These are phyloP conservation scores for Temnopleurus reevesii DNA, from an alignment of 53 echinoderm and acorn worm genomes.

Conservation along the genomic window DNA sequence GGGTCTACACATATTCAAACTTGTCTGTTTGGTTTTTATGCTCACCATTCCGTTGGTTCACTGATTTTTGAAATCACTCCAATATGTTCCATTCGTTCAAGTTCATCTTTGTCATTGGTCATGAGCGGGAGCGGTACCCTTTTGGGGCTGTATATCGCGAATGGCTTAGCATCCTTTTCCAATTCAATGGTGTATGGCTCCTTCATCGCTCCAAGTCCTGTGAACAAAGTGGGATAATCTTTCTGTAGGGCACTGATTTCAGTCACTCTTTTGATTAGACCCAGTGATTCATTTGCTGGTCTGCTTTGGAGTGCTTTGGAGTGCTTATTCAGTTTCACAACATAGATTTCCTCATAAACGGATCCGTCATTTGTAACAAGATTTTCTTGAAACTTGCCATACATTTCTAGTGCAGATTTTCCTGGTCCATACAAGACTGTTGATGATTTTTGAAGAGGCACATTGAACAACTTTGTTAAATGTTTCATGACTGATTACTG, in stretches of 20 bases:
- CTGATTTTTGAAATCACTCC: constrained; percentile 66
- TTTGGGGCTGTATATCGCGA: constrained; percentile 41
- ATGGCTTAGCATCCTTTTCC: constrained; percentile 30
- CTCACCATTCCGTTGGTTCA: constrained; percentile 70
- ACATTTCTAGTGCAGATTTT: neutral
- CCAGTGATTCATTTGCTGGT: neutral
- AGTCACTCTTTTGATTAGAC: neutral
- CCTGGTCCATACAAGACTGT: neutral
- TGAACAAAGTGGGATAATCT: constrained; percentile 33
- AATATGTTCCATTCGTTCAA: constrained; percentile 54
- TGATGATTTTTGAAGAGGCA: neutral
- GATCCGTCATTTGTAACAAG: neutral
- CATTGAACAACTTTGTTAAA: neutral
- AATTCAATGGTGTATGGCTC: constrained; percentile 57
- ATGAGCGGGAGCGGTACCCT: constrained; percentile 63
- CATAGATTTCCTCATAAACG: neutral
- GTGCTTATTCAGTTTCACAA: neutral
- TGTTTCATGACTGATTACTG: neutral
- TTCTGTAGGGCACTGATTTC: neutral
- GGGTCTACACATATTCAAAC: constrained; percentile 74
- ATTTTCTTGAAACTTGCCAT: neutral
- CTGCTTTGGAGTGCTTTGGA: neutral
- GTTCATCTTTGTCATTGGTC: constrained; percentile 58
- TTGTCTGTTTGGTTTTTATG: constrained; percentile 57
- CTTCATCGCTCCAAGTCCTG: constrained; percentile 58